Percentiles rank a stretch among this genome's conserved stretches.
Evolutionary conservation across 2,888 invertebrate genomes (phyloP).

Genomic region (Ophonus ardosiacus): DNA sequence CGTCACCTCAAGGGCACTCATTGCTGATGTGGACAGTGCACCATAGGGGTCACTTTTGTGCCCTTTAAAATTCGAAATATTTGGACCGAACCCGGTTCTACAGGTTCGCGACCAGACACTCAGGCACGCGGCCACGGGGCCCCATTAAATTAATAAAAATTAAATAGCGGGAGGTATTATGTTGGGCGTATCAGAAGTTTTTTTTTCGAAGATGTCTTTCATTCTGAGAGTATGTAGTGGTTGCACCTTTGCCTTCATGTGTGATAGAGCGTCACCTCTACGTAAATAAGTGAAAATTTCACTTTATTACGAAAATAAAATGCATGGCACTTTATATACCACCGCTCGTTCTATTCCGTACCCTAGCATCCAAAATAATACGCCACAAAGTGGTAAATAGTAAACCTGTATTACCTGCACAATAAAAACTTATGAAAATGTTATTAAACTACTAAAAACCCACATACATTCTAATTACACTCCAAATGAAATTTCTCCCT

Average conservation of each 20-base stretch:
- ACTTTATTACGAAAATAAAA: conserved; percentile 60
- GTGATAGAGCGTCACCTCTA: background rate
- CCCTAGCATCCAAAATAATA: conserved; percentile 39
- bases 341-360: background rate
- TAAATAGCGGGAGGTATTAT: no score
- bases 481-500: conserved; percentile 35
- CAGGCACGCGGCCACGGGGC: no score
- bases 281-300: conserved; percentile 59
- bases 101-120: no score
- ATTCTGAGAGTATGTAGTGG: background rate
- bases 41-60: no score
- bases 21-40: no score
- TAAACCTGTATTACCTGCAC: conserved; percentile 41
- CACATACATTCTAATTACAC: conserved; percentile 49
- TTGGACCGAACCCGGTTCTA: no score
- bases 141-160: no score
- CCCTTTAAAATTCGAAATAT: no score
- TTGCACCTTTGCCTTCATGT: conserved; percentile 1
- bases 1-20: no score
- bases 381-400: conserved; percentile 39
- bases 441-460: conserved; percentile 51
- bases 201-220: background rate
- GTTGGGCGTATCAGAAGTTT: no score
- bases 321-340: conserved; percentile 48
- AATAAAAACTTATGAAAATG: conserved; percentile 58